Evolutionary conservation across 1,140 invertebrate species (phyloP).

Genomic region (Acromyrmex echinatior): DNA sequence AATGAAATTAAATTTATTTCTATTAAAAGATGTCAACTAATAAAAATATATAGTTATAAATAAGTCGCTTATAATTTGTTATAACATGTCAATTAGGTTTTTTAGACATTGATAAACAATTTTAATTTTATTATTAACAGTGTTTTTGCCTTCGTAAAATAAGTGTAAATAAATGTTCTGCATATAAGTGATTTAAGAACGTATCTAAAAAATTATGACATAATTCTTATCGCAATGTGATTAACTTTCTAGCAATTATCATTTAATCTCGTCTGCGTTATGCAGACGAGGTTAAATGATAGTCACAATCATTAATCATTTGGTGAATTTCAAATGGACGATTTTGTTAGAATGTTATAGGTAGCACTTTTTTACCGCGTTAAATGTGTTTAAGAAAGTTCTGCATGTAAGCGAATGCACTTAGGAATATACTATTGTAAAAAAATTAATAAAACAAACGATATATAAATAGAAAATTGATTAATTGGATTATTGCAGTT

Average conservation of each 20-base stretch:
- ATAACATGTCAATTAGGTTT: no score
- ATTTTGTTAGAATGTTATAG: not conserved
- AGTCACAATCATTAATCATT: not conserved
- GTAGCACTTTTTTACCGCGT: not conserved
- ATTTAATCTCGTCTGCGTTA: not conserved
- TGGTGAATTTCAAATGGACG: not conserved
- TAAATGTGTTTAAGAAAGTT: not conserved
- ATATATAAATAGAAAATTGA: not conserved
- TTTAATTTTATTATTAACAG: not conserved
- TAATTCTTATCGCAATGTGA: not conserved
- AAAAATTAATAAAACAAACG: not conserved
- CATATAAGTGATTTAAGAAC: not conserved
- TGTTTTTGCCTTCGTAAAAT: not conserved
- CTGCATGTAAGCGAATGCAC: not conserved
- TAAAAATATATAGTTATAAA: no score
- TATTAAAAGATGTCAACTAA: no score
- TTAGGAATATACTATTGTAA: not conserved
- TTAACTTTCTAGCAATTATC: not conserved
- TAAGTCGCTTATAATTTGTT: no score
- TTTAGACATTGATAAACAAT: not conserved
- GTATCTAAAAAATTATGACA: not conserved
- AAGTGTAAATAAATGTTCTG: not conserved
- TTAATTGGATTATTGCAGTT: not conserved
- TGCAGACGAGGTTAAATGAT: not conserved
- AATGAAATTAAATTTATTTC: no score